These are phyloP conservation scores for Hydraecia micacea DNA, from an alignment of 2,888 invertebrate genomes.

Conservation along the genomic window DNA sequence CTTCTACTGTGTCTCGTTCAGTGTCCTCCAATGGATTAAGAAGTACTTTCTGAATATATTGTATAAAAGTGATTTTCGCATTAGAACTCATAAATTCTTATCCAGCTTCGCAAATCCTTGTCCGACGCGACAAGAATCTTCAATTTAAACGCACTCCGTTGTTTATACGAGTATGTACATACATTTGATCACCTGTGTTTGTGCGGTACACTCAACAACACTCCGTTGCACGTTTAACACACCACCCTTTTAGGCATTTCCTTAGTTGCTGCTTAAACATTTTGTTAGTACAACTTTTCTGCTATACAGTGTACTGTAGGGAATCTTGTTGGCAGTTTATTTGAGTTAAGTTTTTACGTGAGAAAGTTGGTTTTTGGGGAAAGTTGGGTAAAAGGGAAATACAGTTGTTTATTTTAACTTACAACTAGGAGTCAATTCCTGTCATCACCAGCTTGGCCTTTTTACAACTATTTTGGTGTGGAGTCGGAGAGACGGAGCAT, in stretches of 20 bases:
- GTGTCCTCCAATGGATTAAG: not conserved
- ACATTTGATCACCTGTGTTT: conserved; percentile 79
- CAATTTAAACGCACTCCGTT: conserved; percentile 77
- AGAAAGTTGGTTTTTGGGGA: conserved; percentile 5
- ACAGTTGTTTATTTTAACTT: not conserved
- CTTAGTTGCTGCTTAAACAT: conserved; percentile 50
- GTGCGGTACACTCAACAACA: conserved; percentile 42
- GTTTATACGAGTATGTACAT: conserved; percentile 72
- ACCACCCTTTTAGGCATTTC: conserved; percentile 52
- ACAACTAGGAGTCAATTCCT: no score
- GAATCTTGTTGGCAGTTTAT: conserved; percentile 23
- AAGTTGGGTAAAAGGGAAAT: not conserved
- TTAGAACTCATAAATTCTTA: not conserved
- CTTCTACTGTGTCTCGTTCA: no score
- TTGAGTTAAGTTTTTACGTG: conserved; percentile 7
- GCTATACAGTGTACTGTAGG: conserved; percentile 2
- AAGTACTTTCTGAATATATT: not conserved
- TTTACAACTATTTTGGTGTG: not conserved
- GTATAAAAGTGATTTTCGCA: not conserved
- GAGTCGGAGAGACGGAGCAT: not conserved
- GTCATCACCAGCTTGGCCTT: not conserved
- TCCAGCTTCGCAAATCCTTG: conserved; percentile 21
- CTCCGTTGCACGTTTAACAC: conserved; percentile 35
- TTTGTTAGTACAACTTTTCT: conserved; percentile 33
- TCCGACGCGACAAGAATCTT: conserved; percentile 73